Evolutionary conservation across 53 echinoderm and acorn worm species (phyloP), one percentile per base, ranked within the genome.

Genomic region (Patiria pectinifera): DNA sequence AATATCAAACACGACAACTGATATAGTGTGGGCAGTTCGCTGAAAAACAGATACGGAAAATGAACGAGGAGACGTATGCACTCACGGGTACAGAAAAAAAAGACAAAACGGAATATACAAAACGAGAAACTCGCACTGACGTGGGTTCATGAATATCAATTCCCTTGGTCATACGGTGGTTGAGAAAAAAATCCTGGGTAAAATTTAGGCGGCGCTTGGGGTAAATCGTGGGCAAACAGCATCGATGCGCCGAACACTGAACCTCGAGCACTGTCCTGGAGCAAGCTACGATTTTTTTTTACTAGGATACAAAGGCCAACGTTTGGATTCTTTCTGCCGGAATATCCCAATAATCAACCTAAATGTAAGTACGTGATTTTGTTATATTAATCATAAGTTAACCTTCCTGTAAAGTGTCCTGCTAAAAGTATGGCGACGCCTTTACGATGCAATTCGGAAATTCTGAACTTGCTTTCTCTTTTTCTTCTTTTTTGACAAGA

Each of bases 81-180:
- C 66, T 9, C 10, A 23, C 24, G 5, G 15, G 35, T 35, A 35
- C 35, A 35, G 35, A 35, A 35, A 74, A 35, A 74, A 10, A 24
- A 4, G 19, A 74, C 74, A 74, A 74, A 23, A n/a, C 0, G 24
- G 74, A 69, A 74, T 21, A 74, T 66, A 66, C 19, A 23, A 74
- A 74, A 24, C 9, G 74, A 24, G 24, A 74, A 22, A 74, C 74
- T 79, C 47, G 13, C 48, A 15, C 80, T 79, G 80, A 79, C 80
- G 80, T 46, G 11, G 45, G 15, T 11, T 79, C 80, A 79, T 79
- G 47, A 79, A 79, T 79, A 79, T 79, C 19, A 11, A 79, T 79
- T 79, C 80, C 80, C 80, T 24, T 43, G 77, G 12, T 2, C 35
- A 26, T 35, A 23, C 80, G 47, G 80, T 0, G 3, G 11, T 3